Evolutionary conservation across 2,888 invertebrate species (phyloP), one percentile per base, ranked within the genome.

Genomic region (Drosophila parthenogenetica): DNA sequence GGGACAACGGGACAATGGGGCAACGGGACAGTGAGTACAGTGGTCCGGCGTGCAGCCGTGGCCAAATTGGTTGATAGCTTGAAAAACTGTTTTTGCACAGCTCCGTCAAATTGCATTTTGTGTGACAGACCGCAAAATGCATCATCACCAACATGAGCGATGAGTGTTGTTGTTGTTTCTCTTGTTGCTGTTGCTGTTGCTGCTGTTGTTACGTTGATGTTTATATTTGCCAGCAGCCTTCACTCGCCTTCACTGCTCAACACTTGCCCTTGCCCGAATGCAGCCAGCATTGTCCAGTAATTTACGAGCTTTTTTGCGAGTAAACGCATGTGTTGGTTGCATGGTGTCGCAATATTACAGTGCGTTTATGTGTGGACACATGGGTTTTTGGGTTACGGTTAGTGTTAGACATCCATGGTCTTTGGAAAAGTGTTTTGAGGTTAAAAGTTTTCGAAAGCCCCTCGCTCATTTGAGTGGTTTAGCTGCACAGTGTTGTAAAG

Each of bases 81-180:
- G 86, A 87, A 87, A 89, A 91, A 89, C 81, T 80, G 80, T 82
- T 88, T 89, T 88, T 86, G 80, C 85, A 80, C 74, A 84, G 89
- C 85, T 83, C 89, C 90, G 91, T 91, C 92, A 91, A 90, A 91
- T 89, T 87, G 89, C 87, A 91, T 91, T 91, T 85, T 77, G 86
- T 87, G 88, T 91, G 91, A 91, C 91, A 91, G 91, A 91, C 91
- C 91, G 90, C 91, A 91, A 91, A 91, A 91, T 91, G 91, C 91
- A 91, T 91, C 91, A 91, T 90, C 91, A 90, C 86, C 87, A 91
- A 90, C 91, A 91, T 89, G 90, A 89, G 84, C 90, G 91, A 90
- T 89, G 90, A 90, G 78, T 85, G 77, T 73, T 81, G 79, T 80
- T 78, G 65, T 62, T 81, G 55, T 43, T 57, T 5, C 8, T 57